phyloP scores from a whole-genome alignment of 2,888 invertebrate genomes.

The Balanococcus diminutus region DNA sequence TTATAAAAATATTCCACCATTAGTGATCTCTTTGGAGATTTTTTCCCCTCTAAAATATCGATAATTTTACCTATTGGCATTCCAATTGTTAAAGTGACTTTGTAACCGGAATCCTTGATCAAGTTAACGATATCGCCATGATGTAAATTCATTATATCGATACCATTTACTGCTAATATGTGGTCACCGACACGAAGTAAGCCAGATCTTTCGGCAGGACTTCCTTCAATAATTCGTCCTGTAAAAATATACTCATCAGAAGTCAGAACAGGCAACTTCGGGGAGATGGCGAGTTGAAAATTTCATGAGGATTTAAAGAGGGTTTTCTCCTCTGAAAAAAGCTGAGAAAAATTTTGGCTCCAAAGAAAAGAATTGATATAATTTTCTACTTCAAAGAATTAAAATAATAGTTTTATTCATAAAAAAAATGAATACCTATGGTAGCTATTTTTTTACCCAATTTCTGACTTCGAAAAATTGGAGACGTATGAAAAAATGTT shows the following conservation, averaged over 20 bases:
- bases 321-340: no score
- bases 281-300: no score
- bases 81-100: constrained; percentile 83
- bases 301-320: no score
- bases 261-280: background rate
- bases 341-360: no score
- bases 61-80: constrained; percentile 63
- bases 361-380: no score
- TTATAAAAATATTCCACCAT: background rate
- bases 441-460: no score
- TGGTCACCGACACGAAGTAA: constrained; percentile 91
- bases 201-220: constrained; percentile 93
- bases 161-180: constrained; percentile 92
- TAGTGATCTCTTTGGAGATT: background rate
- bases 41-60: background rate
- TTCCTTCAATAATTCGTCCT: constrained; percentile 93
- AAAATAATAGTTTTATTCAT: no score
- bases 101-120: constrained; percentile 93
- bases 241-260: background rate
- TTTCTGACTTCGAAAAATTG: no score
- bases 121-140: constrained; percentile 97
- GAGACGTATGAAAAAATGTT: no score
- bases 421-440: no score
- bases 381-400: no score
- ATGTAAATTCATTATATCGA: constrained; percentile 86